Conservation (phyloP, 1,140 invertebrate genomes). For the Uloborus diversus region DNA sequence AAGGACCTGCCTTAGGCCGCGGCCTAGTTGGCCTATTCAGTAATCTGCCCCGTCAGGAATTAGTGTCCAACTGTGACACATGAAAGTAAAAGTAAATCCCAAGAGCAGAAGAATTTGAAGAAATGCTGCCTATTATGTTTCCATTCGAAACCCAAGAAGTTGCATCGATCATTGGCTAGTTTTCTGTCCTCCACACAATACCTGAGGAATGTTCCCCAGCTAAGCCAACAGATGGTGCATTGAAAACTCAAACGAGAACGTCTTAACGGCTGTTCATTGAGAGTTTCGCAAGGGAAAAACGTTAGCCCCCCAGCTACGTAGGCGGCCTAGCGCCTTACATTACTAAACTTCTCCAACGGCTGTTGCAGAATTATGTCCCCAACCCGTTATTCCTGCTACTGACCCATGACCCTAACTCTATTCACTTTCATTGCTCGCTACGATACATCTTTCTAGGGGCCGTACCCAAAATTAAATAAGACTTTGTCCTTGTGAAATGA, state of each 20-base stretch:
- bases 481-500: too few relatives aligned
- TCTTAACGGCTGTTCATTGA: not conserved
- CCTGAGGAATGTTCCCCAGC: not conserved
- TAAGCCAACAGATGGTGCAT: conserved; percentile 37
- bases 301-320: conserved; percentile 17
- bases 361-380: conserved; percentile 15
- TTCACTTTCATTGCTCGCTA: conserved; percentile 48
- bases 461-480: conserved; percentile 29
- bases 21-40: too few relatives aligned
- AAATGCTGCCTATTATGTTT: not conserved
- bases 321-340: not conserved
- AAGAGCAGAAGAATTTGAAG: too few relatives aligned
- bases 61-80: too few relatives aligned
- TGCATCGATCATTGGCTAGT: not conserved
- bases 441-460: conserved; percentile 3
- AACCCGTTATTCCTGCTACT: conserved; percentile 37
- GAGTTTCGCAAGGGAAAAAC: conserved; percentile 26
- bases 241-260: conserved; percentile 13
- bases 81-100: too few relatives aligned
- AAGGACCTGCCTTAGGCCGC: too few relatives aligned
- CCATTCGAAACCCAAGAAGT: not conserved
- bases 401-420: conserved; percentile 34
- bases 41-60: too few relatives aligned
- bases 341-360: conserved; percentile 17
- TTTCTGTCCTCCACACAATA: not conserved